Evolutionary conservation across 2,888 invertebrate species (phyloP).

Genomic region (Macaria notata): DNA sequence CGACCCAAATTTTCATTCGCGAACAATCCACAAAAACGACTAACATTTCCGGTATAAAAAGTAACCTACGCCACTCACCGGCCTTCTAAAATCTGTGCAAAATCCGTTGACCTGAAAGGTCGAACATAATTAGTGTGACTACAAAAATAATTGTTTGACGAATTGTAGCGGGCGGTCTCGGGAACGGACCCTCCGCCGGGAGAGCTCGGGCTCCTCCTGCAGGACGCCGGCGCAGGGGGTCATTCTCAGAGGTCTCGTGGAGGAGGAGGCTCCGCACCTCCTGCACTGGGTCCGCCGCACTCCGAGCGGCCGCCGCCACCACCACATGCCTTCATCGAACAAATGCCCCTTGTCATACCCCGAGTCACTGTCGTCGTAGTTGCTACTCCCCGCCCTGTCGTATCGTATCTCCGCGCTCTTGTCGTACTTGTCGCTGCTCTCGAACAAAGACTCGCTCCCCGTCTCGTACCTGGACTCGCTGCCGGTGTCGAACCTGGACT

Average conservation of each 20-base stretch:
- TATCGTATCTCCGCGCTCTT: conserved; percentile 21
- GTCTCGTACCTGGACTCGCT: conserved; percentile 28
- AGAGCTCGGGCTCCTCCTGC: conserved; percentile 39
- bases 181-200: conserved; percentile 52
- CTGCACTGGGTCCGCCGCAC: conserved; percentile 59
- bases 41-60: background rate
- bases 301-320: conserved; percentile 53
- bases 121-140: conserved; percentile 3
- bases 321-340: conserved; percentile 53
- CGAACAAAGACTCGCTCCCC: conserved; percentile 20
- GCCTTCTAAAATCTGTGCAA: background rate
- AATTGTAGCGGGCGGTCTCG: conserved; percentile 68
- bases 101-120: background rate
- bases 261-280: conserved; percentile 63
- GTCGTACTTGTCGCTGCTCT: conserved; percentile 21
- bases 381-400: conserved; percentile 30
- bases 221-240: conserved; percentile 55
- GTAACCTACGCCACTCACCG: background rate
- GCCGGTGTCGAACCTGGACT: conserved; percentile 19
- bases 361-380: conserved; percentile 44
- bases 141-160: conserved; percentile 63
- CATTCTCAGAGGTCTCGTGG: conserved; percentile 63
- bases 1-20: background rate
- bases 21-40: conserved; percentile 1
- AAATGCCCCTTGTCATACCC: conserved; percentile 48